Base-by-base conservation (phyloP, 2,113 vertebrate species). In the Phyllostomus discolor region DNA sequence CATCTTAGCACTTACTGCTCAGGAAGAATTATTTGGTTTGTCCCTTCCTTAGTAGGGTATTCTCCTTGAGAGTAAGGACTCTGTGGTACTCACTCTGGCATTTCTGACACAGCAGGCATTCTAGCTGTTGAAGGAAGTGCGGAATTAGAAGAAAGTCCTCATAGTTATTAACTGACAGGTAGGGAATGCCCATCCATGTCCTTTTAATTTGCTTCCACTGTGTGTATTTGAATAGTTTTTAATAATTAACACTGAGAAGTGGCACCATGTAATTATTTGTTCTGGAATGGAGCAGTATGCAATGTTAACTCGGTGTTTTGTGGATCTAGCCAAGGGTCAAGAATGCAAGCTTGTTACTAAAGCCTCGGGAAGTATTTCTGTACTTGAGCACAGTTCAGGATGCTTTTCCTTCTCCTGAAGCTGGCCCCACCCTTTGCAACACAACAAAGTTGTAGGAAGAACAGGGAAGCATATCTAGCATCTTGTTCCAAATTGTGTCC, bases 221-320 rank as follows among this genome's bases (percentile, higher is more conserved):
- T 69, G 48, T 57, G 84, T 43, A 50, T 19, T 72, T 69, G 52
- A 79, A 67, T 80, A 75, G 38, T 80, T 95, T 95, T 87, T 17
- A 86, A 91, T 94, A 46, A 93, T 93, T 79, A 93, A 91, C 73
- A 57, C 46, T 10, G 79, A 73, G 78, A 95, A 89, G 73, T 31
- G 24, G 82, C 16, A 52, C 69, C 52, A 28, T 64, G 35, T 83
- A 46, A 83, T 93, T 2, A 57, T 97, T 92, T 66, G 48, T 43
- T 95, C 70, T 81, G 94, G 87, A 84, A 84, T 35, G 50, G n/a
- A 52, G 66, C 24, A 12, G 46, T 6, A 41, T 35, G 35, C 69
- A 85, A 11, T 43, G 66, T 81, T 59, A 94, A 67, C 57, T 70
- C 48, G 4, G 75, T 35, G 80, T 84, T 90, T 41, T 5, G 28